Evolutionary conservation across 2,113 vertebrate species (phyloP), one percentile per base, ranked within the genome.

Genomic region (Scopus umbretta): DNA sequence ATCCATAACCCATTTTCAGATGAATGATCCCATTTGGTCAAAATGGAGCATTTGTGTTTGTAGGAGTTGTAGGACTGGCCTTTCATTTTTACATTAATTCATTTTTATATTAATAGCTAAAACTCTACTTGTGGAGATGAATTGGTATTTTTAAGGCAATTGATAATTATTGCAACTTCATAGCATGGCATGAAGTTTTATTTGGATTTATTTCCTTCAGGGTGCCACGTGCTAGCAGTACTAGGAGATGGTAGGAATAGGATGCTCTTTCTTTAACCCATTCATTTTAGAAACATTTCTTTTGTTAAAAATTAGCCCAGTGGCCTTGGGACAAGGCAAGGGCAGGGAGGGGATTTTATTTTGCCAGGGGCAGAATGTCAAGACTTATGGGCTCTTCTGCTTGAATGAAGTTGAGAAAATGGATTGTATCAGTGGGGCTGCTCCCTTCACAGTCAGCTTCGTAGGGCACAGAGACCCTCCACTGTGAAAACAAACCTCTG

Each of bases 401-500:
- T 79, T 92, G 91, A 96, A 87, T 74, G 88, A 67, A 88, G 88
- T 25, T 62, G 50, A 91, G 93, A 59, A 96, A 75, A 62, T 22
- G 53, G 68, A 13, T 86, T 36, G 59, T 83, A 16, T 50, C 21
- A 7, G 81, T 38, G 70, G 50, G 87, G 72, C 73, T 96, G 89
- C 87, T 93, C 95, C 86, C 82, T 94, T 94, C 80, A 25, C 91
- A 79, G 93, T 25, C 80, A 74, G 88, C 89, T 71, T 88, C 19
- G 6, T 16, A 22, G 79, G 32, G 74, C 84, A 55, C 59, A 19
- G 76, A 45, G 76, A 76, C 49, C 76, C 78, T 94, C 67, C 74
- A 40, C 27, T 49, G 12, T 7, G 61, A 90, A 80, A 80, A 94
- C 62, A 78, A 96, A 58, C 40, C 66, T 76, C 59, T 65, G 61